phyloP scores from a whole-genome alignment of 1,140 invertebrate genomes.

The Drosophila sulfurigaster region DNA sequence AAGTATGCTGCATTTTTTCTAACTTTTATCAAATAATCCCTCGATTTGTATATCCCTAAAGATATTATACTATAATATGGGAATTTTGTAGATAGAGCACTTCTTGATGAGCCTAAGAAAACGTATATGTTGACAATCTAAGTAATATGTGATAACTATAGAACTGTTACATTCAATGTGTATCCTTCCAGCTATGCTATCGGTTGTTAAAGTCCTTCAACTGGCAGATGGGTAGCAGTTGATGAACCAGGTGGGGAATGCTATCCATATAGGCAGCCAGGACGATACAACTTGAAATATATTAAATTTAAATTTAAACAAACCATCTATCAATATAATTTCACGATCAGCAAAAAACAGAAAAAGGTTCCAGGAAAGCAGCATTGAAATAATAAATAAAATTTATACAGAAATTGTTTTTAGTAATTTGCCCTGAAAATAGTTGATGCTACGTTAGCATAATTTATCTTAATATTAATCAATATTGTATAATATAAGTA shows the following conservation, averaged over 20 bases:
- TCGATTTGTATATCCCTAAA: not conserved
- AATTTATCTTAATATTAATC: too few relatives aligned
- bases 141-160: not conserved
- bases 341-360: not conserved
- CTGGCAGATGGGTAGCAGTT: conserved; percentile 1
- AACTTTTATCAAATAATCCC: not conserved
- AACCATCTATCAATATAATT: not conserved
- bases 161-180: not conserved
- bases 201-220: not conserved
- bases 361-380: not conserved
- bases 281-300: not conserved
- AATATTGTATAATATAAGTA: too few relatives aligned
- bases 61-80: not conserved
- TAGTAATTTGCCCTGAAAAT: not conserved
- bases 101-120: too few relatives aligned
- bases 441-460: too few relatives aligned
- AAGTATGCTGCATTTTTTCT: not conserved
- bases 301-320: conserved; percentile 9
- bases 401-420: not conserved
- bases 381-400: not conserved
- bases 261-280: conserved; percentile 1
- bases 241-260: conserved; percentile 1
- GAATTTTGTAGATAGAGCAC: too few relatives aligned
- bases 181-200: conserved; percentile 1
- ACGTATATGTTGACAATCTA: too few relatives aligned